A percentile compares a stretch with the other conserved stretches of the same genome.
phyloP scores from a whole-genome alignment of 53 echinoderm and acorn worm genomes.

The Astropecten irregularis region DNA sequence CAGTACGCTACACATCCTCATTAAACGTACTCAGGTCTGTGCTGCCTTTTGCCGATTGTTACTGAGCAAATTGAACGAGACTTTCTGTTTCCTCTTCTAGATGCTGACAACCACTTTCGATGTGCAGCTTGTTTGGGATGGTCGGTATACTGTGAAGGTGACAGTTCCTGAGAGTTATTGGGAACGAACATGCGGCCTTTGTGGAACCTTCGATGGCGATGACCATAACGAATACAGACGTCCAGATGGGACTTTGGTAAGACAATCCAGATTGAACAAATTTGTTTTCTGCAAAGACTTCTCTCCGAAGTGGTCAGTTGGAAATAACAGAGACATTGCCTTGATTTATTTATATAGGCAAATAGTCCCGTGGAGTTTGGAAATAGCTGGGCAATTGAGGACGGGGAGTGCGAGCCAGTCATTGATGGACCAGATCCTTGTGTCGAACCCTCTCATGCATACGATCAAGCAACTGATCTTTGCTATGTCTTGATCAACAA shows the following conservation, averaged over 20 bases:
- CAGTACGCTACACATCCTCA: too few species aligned
- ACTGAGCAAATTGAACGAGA: too few species aligned
- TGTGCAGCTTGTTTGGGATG: constrained; percentile 53
- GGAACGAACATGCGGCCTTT: constrained; percentile 71
- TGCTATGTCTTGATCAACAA: constrained; percentile 46
- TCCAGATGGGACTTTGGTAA: constrained; percentile 63
- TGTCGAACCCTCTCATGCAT: constrained; percentile 24
- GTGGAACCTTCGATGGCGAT: constrained; percentile 69
- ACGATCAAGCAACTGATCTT: constrained; percentile 38
- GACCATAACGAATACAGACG: constrained; percentile 48
- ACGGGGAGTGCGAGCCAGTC: constrained; percentile 45
- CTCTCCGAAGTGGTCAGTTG: too few species aligned
- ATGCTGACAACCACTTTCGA: constrained; percentile 33
- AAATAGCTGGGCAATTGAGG: constrained; percentile 62
- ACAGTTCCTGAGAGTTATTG: constrained; percentile 45
- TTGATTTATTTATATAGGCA: constrained; percentile 53
- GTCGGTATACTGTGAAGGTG: constrained; percentile 20
- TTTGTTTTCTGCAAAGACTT: not conserved
- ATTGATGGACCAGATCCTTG: constrained; percentile 51
- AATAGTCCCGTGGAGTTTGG: constrained; percentile 50
- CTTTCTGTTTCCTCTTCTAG: too few species aligned
- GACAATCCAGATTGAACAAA: not conserved
- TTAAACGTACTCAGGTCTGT: too few species aligned
- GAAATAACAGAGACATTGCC: too few species aligned
- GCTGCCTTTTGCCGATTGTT: too few species aligned